Percentiles rank a stretch among this genome's conserved stretches.
Evolutionary conservation across 2,797 vertebrate genomes (phyloP).

Genomic region (Coccyzus lansbergi): DNA sequence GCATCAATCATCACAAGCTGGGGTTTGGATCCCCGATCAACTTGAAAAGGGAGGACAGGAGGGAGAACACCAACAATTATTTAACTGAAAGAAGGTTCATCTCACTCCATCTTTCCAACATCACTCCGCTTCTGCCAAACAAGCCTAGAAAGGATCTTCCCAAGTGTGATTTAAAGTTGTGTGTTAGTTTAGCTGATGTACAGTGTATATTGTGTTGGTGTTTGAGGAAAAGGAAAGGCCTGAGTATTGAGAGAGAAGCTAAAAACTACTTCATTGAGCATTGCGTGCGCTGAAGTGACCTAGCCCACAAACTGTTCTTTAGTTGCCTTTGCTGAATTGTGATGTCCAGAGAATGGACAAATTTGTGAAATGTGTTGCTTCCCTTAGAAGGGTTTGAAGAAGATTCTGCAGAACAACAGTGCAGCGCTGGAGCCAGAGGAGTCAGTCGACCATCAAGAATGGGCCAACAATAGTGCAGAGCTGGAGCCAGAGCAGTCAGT

Average conservation of each 20-base stretch:
- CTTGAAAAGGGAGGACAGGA: background rate
- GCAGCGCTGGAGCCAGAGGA: too few relatives aligned
- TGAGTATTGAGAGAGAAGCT: background rate
- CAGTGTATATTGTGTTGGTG: background rate
- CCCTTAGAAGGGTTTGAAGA: constrained; percentile 89
- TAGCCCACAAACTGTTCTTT: too few relatives aligned
- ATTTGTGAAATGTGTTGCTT: background rate
- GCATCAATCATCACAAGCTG: background rate
- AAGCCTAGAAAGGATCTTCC: background rate
- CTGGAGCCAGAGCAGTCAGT: constrained; percentile 91
- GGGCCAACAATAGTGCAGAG: constrained; percentile 90
- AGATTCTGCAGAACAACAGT: constrained; percentile 85
- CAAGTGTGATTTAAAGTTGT: background rate
- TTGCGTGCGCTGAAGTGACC: too few relatives aligned
- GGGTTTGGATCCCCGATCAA: background rate
- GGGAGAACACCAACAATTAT: background rate
- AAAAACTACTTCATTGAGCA: background rate
- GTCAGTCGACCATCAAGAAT: too few relatives aligned
- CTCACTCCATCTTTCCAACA: background rate
- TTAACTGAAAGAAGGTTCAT: background rate
- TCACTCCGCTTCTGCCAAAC: background rate
- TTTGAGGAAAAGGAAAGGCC: background rate
- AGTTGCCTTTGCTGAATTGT: background rate
- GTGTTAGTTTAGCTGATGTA: background rate
- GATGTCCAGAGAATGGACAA: background rate